Conservation (phyloP, 1,140 invertebrate genomes). For the Leptoteleia sp. region DNA sequence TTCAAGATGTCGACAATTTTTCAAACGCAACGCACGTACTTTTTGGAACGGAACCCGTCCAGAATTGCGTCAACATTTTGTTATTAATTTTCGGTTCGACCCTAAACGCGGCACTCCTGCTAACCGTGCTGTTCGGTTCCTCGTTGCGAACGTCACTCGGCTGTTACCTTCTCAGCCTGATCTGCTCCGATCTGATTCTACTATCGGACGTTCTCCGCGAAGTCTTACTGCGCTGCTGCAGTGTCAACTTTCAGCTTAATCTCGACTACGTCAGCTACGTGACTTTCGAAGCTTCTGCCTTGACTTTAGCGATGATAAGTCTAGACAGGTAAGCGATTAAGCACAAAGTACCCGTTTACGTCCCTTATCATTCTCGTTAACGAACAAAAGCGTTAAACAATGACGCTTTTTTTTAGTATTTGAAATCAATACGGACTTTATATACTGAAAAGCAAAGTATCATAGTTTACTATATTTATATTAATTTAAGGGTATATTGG, state of each 20-base stretch:
- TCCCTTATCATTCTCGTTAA: conserved; percentile 22
- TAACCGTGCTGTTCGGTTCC: conserved; percentile 50
- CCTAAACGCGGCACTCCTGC: conserved; percentile 61
- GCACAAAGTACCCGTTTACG: conserved; percentile 19
- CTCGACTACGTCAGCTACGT: conserved; percentile 71
- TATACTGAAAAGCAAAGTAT: no score
- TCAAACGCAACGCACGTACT: neutral
- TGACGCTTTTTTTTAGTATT: no score
- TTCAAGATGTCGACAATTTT: neutral
- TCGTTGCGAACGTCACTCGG: conserved; percentile 62
- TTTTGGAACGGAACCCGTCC: neutral
- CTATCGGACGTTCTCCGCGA: conserved; percentile 69
- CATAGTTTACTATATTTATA: no score
- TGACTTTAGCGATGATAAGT: conserved; percentile 70
- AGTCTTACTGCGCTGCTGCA: conserved; percentile 63
- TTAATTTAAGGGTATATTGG: no score
- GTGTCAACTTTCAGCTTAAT: conserved; percentile 65
- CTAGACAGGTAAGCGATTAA: conserved; percentile 65
- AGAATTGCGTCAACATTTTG: conserved; percentile 35
- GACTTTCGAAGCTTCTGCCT: conserved; percentile 69
- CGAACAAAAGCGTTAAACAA: no score
- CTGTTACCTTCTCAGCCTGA: conserved; percentile 71
- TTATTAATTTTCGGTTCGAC: conserved; percentile 55
- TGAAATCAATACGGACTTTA: no score
- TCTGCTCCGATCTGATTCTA: conserved; percentile 70